phyloP scores from a whole-genome alignment of 2,113 vertebrate species.

The Geococcyx californianus region DNA sequence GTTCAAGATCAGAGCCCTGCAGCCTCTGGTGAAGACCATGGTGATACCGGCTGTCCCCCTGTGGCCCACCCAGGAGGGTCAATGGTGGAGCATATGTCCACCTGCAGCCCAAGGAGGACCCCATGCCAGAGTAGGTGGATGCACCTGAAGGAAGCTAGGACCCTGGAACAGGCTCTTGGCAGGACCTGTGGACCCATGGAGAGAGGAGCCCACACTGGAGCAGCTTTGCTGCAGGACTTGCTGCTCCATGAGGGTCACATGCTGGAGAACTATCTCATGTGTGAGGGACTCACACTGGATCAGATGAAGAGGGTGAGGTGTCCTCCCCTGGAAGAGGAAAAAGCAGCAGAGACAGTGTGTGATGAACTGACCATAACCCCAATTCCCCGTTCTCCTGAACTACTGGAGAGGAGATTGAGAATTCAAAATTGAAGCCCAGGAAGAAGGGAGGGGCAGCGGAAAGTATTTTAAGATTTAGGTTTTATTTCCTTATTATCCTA shows the following conservation, averaged over 20 bases:
- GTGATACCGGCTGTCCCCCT: too few species aligned
- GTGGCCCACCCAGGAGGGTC: too few species aligned
- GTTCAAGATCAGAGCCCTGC: too few species aligned
- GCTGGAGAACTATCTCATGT: not conserved
- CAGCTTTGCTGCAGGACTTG: too few species aligned
- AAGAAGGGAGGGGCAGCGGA: not conserved
- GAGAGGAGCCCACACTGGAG: too few species aligned
- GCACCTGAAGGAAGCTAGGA: too few species aligned
- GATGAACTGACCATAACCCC: not conserved
- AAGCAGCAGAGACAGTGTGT: not conserved
- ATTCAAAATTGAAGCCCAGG: not conserved
- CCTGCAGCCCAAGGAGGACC: not conserved
- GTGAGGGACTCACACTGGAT: not conserved
- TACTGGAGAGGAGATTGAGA: not conserved
- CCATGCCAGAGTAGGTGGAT: too few species aligned
- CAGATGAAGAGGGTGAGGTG: not conserved
- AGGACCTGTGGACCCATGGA: too few species aligned
- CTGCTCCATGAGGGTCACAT: too few species aligned
- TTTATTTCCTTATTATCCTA: not conserved
- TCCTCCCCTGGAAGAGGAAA: not conserved
- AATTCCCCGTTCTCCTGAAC: not conserved
- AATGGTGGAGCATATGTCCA: too few species aligned
- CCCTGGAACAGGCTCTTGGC: too few species aligned
- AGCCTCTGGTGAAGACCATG: too few species aligned
- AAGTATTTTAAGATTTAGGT: not conserved